phyloP scores from a whole-genome alignment of 2,797 vertebrate species.

The Oophaga sylvatica region DNA sequence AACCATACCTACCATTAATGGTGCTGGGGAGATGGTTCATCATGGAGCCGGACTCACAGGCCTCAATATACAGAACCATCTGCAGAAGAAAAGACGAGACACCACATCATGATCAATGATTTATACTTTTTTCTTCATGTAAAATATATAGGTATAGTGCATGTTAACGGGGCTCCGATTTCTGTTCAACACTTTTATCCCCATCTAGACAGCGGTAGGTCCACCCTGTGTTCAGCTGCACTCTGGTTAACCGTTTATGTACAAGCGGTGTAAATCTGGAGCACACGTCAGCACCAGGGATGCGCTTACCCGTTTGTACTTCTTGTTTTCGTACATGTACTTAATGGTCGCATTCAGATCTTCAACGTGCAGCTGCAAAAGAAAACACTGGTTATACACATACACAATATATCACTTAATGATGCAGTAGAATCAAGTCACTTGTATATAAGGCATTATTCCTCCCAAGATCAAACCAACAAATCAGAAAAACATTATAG shows the following conservation, averaged over 20 bases:
- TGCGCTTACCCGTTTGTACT: slow-evolving; percentile 83
- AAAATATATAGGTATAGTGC: too few species aligned
- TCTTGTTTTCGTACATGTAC: slow-evolving; percentile 88
- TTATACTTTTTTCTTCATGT: too few species aligned
- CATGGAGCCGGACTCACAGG: slow-evolving; percentile 98
- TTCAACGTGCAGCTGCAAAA: slow-evolving; percentile 82
- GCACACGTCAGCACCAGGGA: background rate
- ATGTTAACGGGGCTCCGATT: too few species aligned
- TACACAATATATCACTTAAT: too few species aligned
- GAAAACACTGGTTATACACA: background rate
- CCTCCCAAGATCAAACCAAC: background rate
- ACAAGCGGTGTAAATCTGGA: too few species aligned
- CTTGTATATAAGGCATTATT: background rate
- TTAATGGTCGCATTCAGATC: slow-evolving; percentile 85
- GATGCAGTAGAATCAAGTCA: background rate
- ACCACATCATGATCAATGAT: background rate
- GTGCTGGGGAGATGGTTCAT: slow-evolving; percentile 85
- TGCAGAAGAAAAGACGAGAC: slow-evolving; percentile 63
- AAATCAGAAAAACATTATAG: background rate
- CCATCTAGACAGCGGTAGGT: background rate
- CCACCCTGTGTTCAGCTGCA: background rate
- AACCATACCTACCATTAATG: slow-evolving; percentile 83
- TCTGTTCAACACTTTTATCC: background rate
- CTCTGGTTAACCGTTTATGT: background rate
- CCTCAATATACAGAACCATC: slow-evolving; percentile 99